Conservation (phyloP, 2,888 invertebrate species). For the Tenthredo scrophulariae region DNA sequence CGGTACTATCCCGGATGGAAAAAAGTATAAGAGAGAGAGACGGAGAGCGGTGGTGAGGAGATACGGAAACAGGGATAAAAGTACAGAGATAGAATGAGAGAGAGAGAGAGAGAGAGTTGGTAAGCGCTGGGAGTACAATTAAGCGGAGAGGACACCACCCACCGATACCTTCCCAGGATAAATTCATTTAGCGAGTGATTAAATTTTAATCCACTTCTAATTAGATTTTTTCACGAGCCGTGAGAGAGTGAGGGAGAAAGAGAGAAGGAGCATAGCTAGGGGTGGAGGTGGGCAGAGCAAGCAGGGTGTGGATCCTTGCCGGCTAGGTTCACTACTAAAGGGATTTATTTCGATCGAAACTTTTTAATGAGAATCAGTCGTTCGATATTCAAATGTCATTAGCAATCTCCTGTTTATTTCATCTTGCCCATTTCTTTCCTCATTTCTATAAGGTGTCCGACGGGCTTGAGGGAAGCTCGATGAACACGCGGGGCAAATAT, state of each 20-base stretch:
- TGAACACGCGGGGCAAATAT: background rate
- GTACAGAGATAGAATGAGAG: constrained; percentile 40
- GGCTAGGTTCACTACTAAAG: constrained; percentile 62
- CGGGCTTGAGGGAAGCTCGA: background rate
- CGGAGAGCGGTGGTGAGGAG: constrained; percentile 19
- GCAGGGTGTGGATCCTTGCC: constrained; percentile 47
- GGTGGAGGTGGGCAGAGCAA: background rate
- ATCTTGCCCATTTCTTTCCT: background rate
- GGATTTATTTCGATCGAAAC: constrained; percentile 75
- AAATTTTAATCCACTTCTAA: constrained; percentile 76
- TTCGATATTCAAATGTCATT: constrained; percentile 73
- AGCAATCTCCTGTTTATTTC: constrained; percentile 59
- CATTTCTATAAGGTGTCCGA: background rate
- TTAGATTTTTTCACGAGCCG: constrained; percentile 70
- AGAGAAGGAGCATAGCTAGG: constrained; percentile 43
- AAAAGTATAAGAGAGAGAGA: background rate
- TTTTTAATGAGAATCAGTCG: constrained; percentile 74
- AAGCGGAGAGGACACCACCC: constrained; percentile 72
- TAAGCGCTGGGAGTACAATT: constrained; percentile 66
- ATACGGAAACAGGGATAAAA: constrained; percentile 55
- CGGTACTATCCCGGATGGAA: constrained; percentile 4
- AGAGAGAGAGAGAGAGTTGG: constrained; percentile 36
- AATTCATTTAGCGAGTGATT: constrained; percentile 73
- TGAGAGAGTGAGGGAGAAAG: constrained; percentile 36
- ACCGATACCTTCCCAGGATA: constrained; percentile 69